Evolutionary conservation across 2,797 vertebrate genomes (phyloP).

Genomic region (Molossus molossus): DNA sequence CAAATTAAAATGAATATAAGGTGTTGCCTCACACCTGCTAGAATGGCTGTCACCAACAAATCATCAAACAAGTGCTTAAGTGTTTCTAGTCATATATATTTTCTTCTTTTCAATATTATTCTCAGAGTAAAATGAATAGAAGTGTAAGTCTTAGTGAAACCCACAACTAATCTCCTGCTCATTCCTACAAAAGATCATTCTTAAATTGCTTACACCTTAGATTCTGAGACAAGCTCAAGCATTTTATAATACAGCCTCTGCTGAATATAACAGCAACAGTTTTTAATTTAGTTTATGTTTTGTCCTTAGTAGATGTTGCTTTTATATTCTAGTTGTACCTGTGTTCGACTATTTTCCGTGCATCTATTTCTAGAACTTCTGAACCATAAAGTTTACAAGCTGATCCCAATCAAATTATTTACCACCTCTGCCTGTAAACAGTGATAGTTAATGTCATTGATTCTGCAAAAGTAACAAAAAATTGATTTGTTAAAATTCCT

Average conservation of each 20-base stretch:
- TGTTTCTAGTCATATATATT: not conserved
- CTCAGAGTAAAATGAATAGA: not conserved
- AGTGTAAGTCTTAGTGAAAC: not conserved
- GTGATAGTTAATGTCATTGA: not conserved
- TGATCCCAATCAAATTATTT: not conserved
- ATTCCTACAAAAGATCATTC: not conserved
- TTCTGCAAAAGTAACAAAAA: not conserved
- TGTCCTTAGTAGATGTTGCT: not conserved
- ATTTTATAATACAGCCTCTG: conserved; percentile 32
- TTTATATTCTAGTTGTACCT: not conserved
- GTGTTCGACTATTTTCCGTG: not conserved
- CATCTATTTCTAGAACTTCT: not conserved
- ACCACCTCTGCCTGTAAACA: not conserved
- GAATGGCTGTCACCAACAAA: no score
- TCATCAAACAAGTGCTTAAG: not conserved
- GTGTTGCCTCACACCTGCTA: no score
- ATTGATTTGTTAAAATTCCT: not conserved
- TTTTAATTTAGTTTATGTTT: conserved; percentile 25
- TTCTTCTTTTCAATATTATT: conserved; percentile 45
- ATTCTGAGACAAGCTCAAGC: conserved; percentile 55
- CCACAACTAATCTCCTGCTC: conserved; percentile 18
- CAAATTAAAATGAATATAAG: no score
- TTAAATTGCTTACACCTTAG: not conserved
- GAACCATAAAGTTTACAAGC: not conserved
- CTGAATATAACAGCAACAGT: not conserved